These are phyloP conservation scores for Nysson spinosus DNA, from an alignment of 2,888 invertebrate species.

Conservation along the genomic window DNA sequence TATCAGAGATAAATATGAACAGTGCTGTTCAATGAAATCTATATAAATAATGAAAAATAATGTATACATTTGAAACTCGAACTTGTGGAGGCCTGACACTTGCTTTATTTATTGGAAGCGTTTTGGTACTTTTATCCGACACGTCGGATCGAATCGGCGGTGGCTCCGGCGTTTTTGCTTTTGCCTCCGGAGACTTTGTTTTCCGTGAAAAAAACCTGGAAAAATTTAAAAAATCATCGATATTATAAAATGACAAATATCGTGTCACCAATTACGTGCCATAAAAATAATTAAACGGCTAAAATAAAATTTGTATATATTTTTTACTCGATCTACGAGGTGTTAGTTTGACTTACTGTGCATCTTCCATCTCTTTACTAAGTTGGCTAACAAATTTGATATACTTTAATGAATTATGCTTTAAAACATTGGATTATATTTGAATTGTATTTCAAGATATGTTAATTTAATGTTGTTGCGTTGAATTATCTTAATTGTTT, in stretches of 20 bases:
- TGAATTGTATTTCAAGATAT: no score
- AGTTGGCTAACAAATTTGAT: constrained; percentile 65
- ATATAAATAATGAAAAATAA: constrained; percentile 33
- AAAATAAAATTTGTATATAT: not conserved
- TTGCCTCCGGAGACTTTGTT: constrained; percentile 79
- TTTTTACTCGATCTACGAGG: not conserved
- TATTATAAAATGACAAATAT: not conserved
- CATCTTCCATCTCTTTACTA: constrained; percentile 73
- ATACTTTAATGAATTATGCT: constrained; percentile 25
- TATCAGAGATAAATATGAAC: no score
- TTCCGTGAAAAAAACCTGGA: constrained; percentile 91
- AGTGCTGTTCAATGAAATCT: no score
- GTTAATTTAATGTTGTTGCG: no score
- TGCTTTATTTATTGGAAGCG: constrained; percentile 58
- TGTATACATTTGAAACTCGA: constrained; percentile 74
- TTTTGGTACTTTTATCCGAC: constrained; percentile 67
- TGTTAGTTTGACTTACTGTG: constrained; percentile 64
- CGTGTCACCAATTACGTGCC: not conserved
- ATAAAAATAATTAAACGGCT: not conserved
- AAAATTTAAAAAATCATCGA: not conserved
- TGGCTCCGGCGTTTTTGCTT: constrained; percentile 86
- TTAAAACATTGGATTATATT: no score
- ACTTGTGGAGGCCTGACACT: constrained; percentile 71
- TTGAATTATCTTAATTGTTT: not conserved
- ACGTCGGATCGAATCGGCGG: constrained; percentile 77